Evolutionary conservation across 2,797 vertebrate species (phyloP), one percentile per base, ranked within the genome.

Genomic region (Heteromormyrus szaboi): DNA sequence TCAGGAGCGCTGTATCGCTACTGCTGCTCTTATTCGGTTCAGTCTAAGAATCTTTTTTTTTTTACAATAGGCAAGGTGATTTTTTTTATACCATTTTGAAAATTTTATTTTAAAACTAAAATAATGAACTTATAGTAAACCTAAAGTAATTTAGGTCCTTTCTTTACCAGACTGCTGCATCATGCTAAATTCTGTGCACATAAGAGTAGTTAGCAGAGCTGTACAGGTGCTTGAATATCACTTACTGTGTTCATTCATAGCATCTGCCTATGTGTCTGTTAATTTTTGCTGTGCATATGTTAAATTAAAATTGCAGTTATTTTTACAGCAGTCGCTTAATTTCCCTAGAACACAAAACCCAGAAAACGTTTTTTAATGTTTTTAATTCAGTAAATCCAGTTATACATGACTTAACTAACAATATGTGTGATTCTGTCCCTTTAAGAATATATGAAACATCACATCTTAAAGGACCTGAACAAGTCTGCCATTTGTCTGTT

Each of bases 361-460:
- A 46, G 37, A 79, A 19, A 19, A 79, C 2, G 14, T 50, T 65
- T 14, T 29, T 65, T 86, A 62, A 62, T 62, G 56, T 62, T 62
- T 85, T 53, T 86, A 56, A 37, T 84, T 84, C 41, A 33, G 46
- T 85, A 85, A 89, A 85, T 85, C 88, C 88, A 89, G 17, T 89
- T 68, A 85, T 68, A 68, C 56, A 59, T 44, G 50, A 44, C 76
- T 46, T 59, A 59, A 65, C 56, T 46, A 89, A 56, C 44, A 85
- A 25, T 19, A n/a, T 56, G 5, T n/a, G n/a, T 84, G 29, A 41
- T 5, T 33, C 56, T 85, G 88, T 89, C 59, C 46, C 56, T 84
- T 68, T 68, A 41, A 33, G 53, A 86, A 79, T 79, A 41, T 54
- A 54, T 85, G 83, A 85, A 51, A 51, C 51, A 37, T 33, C 85